Base-by-base conservation (phyloP, 1,140 invertebrate species). In the Drosophila ambigua region DNA sequence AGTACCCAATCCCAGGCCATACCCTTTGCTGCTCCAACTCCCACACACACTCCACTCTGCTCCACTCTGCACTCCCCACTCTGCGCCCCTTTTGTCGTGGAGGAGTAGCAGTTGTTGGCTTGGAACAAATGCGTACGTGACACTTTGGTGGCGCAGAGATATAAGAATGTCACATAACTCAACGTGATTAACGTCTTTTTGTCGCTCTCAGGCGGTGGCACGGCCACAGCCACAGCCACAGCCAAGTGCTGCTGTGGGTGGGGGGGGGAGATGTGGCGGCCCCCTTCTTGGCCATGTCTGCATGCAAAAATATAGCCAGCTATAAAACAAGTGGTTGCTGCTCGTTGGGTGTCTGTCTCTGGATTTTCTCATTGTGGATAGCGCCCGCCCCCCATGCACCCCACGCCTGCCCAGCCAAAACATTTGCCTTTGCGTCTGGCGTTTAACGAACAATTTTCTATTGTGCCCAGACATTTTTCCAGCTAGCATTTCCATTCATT, bases 81-180 rank as follows among this genome's bases (percentile, higher is more conserved):
- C 20, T 20, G 1, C 20, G 2, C 20, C 20, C 20, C 20, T 20
- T 20, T 20, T 20, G 20, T 35, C 3, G 31, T 2, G 7, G 28
- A 2, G 8, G 31, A 53, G 51, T 11, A 52, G 15, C 52, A 79
- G 49, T 57, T 66, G 72, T 87, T 72, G 44, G 75, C 63, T 54
- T 69, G 75, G 64, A 87, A 79, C 83, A 88, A 87, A 87, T 87
- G 83, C 83, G 83, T 83, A 88, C 83, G 83, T 87, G 83, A 87
- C 83, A 88, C 83, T 87, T 85, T 83, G 83, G 83, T 88, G 83
- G 83, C 79, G 80, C 79, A 87, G 83, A 87, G 82, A 87, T 87
- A 87, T 87, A 87, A 79, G 79, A 83, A 77, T 69, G 83, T 87
- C 82, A 88, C 82, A 87, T 87, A 87, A 87, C 82, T 87, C 82